Conservation (phyloP, 2,113 vertebrate genomes). For the Vulpes lagopus region DNA sequence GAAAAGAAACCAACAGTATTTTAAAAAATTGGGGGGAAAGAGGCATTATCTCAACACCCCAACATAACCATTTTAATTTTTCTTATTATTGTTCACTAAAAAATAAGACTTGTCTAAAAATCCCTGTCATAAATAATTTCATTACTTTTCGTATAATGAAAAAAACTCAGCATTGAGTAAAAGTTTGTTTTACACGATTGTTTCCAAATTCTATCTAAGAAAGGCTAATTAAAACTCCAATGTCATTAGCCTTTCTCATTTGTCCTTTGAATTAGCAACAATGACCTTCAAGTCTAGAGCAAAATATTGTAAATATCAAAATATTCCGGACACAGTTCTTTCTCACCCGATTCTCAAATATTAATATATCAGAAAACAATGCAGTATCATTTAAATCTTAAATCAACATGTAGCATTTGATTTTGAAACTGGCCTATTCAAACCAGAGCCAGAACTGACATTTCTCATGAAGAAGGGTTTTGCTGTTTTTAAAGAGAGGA, state of each 20-base stretch:
- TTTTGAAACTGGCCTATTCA: neutral
- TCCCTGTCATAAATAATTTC: conserved; percentile 25
- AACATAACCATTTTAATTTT: neutral
- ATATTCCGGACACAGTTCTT: conserved; percentile 14
- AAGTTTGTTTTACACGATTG: conserved; percentile 11
- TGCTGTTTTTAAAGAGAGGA: neutral
- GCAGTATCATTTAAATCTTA: neutral
- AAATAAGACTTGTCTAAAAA: conserved; percentile 53
- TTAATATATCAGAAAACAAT: conserved; percentile 14
- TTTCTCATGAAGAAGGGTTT: neutral
- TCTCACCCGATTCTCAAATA: neutral
- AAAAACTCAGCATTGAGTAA: conserved; percentile 39
- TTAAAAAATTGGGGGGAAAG: neutral
- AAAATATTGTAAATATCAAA: conserved; percentile 2
- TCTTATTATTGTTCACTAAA: neutral
- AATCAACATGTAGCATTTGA: neutral
- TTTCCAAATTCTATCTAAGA: conserved; percentile 50
- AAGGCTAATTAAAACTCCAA: conserved; percentile 36
- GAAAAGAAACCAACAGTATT: neutral
- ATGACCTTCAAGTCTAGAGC: conserved; percentile 6
- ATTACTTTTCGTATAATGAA: neutral
- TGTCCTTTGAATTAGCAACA: neutral
- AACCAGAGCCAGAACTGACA: neutral
- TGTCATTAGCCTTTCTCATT: neutral
- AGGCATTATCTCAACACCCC: neutral